Base-by-base conservation (phyloP, 2,888 invertebrate genomes). In the Epistrophe eligans region DNA sequence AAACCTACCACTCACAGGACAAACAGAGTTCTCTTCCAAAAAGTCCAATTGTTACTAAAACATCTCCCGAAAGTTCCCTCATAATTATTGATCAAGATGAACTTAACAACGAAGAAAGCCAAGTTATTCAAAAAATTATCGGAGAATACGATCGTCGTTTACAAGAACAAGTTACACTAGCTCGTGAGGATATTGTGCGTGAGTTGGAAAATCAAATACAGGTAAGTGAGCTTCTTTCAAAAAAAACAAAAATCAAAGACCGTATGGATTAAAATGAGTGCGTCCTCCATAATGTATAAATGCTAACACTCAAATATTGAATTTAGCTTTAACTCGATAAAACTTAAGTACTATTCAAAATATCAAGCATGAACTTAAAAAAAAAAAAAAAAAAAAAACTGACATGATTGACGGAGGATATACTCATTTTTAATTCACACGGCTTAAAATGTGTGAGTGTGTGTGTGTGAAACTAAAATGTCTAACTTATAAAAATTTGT, bases 191-290 rank as follows among this genome's bases (percentile, higher is more conserved):
- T 91, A 95, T 96, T 89, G 94, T 95, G 88, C 94, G 94, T 88
- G 95, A 95, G 89, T 93, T 97, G 89, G 96, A 96, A 92, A 95
- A 95, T 79, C 95, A 96, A 91, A 95, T 97, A 90, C 95, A 96
- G 96, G 97, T 96, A 94, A 93, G 93, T 89, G 48, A 57, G 19
- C 4, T 38, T 40, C 45, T 64, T 28, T 28, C 2, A 24, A 64
- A n/a, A 28, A 28, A 45, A 58, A 45, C 10, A 28, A 38, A 13
- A 24, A 24, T 15, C 6, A 28, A 52, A 19, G 7, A 28, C 2
- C 10, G 28, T 55, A 9, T 55, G 52, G 8, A 55, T 15, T 2
- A 1, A 28, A 55, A 55, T 55, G 28, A 55, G 55, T n/a, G 1
- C 55, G 28, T 55, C 8, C 52, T 52, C 7, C 11, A 52, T 24